phyloP scores from a whole-genome alignment of 2,797 vertebrate genomes.

The Centroberyx gerrardi region DNA sequence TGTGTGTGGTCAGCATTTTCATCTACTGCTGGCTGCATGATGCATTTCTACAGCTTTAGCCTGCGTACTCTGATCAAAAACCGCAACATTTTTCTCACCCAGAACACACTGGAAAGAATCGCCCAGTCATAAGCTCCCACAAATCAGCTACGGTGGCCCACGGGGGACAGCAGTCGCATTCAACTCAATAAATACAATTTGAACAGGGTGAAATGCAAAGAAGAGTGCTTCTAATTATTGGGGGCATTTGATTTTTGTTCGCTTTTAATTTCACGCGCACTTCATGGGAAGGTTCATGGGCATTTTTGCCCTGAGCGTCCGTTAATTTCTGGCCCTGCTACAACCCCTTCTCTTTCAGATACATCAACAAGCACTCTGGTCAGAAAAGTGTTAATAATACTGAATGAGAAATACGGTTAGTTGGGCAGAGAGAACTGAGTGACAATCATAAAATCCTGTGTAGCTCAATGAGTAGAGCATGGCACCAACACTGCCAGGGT shows the following conservation, averaged over 20 bases:
- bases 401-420: no score
- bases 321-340: no score
- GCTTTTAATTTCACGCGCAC: no score
- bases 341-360: no score
- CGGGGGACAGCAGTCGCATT: background rate
- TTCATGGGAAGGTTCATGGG: no score
- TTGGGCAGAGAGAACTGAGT: background rate
- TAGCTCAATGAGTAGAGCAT: background rate
- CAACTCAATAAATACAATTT: no score
- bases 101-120: slow-evolving; percentile 20
- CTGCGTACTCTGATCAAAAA: slow-evolving; percentile 6
- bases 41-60: slow-evolving; percentile 26
- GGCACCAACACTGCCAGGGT: background rate
- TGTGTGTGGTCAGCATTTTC: background rate
- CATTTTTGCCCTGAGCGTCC: no score
- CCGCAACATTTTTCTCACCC: slow-evolving; percentile 16
- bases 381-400: no score
- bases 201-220: no score
- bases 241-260: no score
- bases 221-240: no score
- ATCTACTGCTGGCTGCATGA: slow-evolving; percentile 5
- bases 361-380: no score
- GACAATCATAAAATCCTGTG: background rate
- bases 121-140: background rate
- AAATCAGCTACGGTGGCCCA: slow-evolving; percentile 1